These are phyloP conservation scores for Crambe crambe DNA, from an alignment of 37 sponge, comb jelly and placozoan genomes.

Conservation along the genomic window DNA sequence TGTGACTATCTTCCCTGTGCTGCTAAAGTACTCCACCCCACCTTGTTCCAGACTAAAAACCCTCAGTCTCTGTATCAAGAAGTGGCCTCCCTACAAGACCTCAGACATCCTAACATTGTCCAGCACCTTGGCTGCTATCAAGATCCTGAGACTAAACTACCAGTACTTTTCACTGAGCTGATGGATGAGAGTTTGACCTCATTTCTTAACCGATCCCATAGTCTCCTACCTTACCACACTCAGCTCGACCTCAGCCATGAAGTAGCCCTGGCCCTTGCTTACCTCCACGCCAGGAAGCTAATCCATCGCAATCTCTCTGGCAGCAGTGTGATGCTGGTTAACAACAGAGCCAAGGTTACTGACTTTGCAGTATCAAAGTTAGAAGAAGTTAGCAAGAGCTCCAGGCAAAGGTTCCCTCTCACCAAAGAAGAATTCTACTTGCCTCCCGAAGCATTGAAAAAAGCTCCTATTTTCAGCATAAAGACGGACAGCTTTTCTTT, in stretches of 20 bases:
- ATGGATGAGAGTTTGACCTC: conserved; percentile 60
- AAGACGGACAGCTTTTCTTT: conserved; percentile 25
- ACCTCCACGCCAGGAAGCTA: conserved; percentile 32
- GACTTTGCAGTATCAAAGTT: conserved; percentile 46
- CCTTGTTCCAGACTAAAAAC: not conserved
- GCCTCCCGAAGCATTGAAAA: conserved; percentile 31
- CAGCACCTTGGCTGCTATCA: conserved; percentile 27
- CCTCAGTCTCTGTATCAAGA: not conserved
- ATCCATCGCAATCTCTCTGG: conserved; percentile 44
- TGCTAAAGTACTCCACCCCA: conserved; percentile 25
- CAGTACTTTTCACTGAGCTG: conserved; percentile 45
- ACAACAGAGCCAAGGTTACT: conserved; percentile 31
- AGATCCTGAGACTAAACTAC: conserved; percentile 18
- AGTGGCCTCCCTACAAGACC: not conserved
- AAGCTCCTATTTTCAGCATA: conserved; percentile 1
- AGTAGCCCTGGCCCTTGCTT: conserved; percentile 31
- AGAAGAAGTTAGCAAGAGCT: not conserved
- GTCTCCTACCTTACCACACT: conserved; percentile 5
- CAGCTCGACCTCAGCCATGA: conserved; percentile 45
- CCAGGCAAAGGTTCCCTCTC: not conserved
- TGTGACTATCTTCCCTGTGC: conserved; percentile 42
- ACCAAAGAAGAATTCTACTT: conserved; percentile 23
- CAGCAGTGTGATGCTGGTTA: conserved; percentile 43
- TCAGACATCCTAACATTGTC: conserved; percentile 36
- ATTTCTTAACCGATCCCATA: conserved; percentile 13